Evolutionary conservation across 2,797 vertebrate species (phyloP), one percentile per base, ranked within the genome.

Genomic region (Psittacula echo): DNA sequence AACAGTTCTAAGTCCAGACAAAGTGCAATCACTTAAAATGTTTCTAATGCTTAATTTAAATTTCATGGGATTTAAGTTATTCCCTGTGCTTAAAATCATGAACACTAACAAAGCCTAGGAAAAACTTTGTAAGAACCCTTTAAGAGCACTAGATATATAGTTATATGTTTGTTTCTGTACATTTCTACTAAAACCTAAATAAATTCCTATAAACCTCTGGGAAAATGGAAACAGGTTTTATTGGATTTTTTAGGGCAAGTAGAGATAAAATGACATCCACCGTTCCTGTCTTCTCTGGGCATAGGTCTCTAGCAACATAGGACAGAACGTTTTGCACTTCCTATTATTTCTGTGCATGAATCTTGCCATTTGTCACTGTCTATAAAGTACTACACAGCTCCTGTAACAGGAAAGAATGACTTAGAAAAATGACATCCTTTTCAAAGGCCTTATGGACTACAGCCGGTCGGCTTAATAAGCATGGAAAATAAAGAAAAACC

Each of bases 371-470:
- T 82, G 14, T 73, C 74, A 79, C 74, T 82, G 47, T 74, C 64
- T 79, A 18, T 64, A 45, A 78, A 60, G 30, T 45, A 64, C 51
- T 44, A 51, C 0, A 2, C 37, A 48, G 23, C 76, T 90, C 37
- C 23, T 4, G 2, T 67, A 61, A 60, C 47, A 73, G 54, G 44
- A 86, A 79, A 70, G 29, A 73, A 81, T 27, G 41, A 65, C 51
- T 88, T 93, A 65, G 13, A 85, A 85, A 92, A 91, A 88, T 78
- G 61, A 87, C 85, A 85, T 24, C 74, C 71, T 67, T 87, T 94
- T 92, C 77, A 88, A 92, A 94, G 44, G 41, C 53, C 39, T 9
- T 67, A 73, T 76, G 61, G 51, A 89, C 50, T 92, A 67, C 51
- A 89, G 72, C 27, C 61, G 77, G 53, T 71, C 1, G 5, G 30